These are phyloP conservation scores for Papilio helenus DNA, from an alignment of 1,140 invertebrate genomes.

Conservation along the genomic window DNA sequence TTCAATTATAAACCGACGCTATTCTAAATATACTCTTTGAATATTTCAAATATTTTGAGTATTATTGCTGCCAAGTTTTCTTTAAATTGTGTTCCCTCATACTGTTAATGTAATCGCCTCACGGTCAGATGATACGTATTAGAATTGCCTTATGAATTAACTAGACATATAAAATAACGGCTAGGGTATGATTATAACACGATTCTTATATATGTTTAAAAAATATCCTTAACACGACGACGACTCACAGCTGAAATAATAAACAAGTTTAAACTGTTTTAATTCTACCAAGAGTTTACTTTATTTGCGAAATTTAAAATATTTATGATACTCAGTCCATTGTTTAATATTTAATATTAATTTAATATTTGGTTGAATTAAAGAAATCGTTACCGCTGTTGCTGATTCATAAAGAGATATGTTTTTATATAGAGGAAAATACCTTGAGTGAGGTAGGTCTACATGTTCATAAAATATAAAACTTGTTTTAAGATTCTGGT, in stretches of 20 bases:
- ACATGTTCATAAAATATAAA: conserved; percentile 12
- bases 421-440: conserved; percentile 27
- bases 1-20: neutral
- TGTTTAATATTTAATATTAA: neutral
- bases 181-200: too few relatives aligned
- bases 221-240: neutral
- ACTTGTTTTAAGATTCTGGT: conserved; percentile 3
- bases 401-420: conserved; percentile 13
- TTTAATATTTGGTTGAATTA: neutral
- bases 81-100: neutral
- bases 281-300: neutral
- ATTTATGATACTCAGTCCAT: neutral
- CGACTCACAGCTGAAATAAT: neutral
- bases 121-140: neutral
- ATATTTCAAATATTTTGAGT: neutral
- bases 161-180: neutral
- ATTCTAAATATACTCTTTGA: conserved; percentile 14
- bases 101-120: neutral
- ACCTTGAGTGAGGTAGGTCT: conserved; percentile 32
- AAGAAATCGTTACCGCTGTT: neutral
- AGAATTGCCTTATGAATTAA: too few relatives aligned
- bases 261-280: neutral
- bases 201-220: neutral
- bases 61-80: conserved; percentile 1
- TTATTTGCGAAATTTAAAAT: neutral